Conservation (phyloP, 2,797 vertebrate genomes). For the Enteromius unitaeniatus region DNA sequence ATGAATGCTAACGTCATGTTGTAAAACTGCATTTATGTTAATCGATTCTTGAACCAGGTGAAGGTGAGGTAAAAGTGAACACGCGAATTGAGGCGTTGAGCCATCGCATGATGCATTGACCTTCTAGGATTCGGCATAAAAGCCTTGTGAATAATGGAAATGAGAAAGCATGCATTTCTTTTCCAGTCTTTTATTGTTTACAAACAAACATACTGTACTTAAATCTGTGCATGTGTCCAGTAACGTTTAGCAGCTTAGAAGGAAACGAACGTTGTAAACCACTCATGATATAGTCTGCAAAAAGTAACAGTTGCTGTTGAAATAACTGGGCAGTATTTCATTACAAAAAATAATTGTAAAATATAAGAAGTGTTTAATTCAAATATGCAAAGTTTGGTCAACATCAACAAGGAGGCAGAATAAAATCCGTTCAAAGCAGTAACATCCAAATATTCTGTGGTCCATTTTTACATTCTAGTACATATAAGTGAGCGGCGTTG, state of each 20-base stretch:
- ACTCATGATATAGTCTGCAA: slow-evolving; percentile 48
- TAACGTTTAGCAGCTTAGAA: slow-evolving; percentile 66
- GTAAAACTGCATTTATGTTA: neutral
- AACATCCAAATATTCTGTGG: slow-evolving; percentile 3
- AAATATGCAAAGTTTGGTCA: slow-evolving; percentile 55
- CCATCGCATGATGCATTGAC: too few species aligned
- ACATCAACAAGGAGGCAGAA: slow-evolving; percentile 43
- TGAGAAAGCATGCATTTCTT: neutral
- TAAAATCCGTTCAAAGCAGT: slow-evolving; percentile 16
- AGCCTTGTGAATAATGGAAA: neutral
- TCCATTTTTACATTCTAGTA: slow-evolving; percentile 35
- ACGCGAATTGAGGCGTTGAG: neutral
- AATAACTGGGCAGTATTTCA: slow-evolving; percentile 43
- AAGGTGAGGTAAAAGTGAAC: neutral
- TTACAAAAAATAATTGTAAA: slow-evolving; percentile 35
- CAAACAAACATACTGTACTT: slow-evolving; percentile 61
- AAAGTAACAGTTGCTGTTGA: slow-evolving; percentile 36
- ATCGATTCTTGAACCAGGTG: neutral
- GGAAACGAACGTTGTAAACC: slow-evolving; percentile 58
- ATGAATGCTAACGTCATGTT: neutral
- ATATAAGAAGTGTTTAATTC: slow-evolving; percentile 13
- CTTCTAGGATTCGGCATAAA: neutral
- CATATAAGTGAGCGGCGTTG: neutral
- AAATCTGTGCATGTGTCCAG: slow-evolving; percentile 50
- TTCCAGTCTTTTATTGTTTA: slow-evolving; percentile 61